Conservation (phyloP, 2,888 invertebrate genomes). For the Amiota communis region DNA sequence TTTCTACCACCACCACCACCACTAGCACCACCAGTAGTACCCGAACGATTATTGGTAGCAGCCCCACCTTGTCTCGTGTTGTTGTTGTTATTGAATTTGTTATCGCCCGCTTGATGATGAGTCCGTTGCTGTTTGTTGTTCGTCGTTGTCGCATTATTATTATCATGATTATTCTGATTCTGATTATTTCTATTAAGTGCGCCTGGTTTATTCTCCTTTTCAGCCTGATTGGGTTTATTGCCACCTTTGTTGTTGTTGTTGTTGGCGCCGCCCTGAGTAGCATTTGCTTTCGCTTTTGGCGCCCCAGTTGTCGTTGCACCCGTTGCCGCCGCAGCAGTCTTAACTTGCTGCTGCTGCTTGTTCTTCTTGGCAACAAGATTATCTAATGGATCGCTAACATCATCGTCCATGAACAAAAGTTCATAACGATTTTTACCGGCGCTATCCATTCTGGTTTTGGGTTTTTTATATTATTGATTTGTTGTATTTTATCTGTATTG, state of each 20-base stretch:
- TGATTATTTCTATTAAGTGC: slow-evolving; percentile 69
- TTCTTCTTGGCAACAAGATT: slow-evolving; percentile 70
- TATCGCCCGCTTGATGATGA: slow-evolving; percentile 35
- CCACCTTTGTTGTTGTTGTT: slow-evolving; percentile 47
- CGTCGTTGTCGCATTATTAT: slow-evolving; percentile 48
- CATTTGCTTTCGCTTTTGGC: slow-evolving; percentile 46
- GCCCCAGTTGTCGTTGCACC: slow-evolving; percentile 44
- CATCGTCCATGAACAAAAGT: slow-evolving; percentile 74
- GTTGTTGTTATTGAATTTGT: slow-evolving; percentile 51
- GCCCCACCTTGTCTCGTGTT: slow-evolving; percentile 60
- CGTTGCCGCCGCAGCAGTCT: slow-evolving; percentile 54
- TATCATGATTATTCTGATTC: slow-evolving; percentile 41
- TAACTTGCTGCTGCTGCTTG: slow-evolving; percentile 66
- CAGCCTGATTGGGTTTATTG: slow-evolving; percentile 68
- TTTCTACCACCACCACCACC: slow-evolving; percentile 48
- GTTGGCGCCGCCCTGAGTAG: slow-evolving; percentile 36
- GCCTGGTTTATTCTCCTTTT: slow-evolving; percentile 72
- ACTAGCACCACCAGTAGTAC: slow-evolving; percentile 21
- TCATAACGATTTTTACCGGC: slow-evolving; percentile 73
- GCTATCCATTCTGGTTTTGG: slow-evolving; percentile 68
- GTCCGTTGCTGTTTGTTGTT: slow-evolving; percentile 19
- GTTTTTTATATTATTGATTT: slow-evolving; percentile 41
- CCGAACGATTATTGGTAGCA: slow-evolving; percentile 31
- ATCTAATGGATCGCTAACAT: slow-evolving; percentile 73
- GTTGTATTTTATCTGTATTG: slow-evolving; percentile 18